phyloP scores from a whole-genome alignment of 2,113 vertebrate genomes.

The Seriola rivoliana region DNA sequence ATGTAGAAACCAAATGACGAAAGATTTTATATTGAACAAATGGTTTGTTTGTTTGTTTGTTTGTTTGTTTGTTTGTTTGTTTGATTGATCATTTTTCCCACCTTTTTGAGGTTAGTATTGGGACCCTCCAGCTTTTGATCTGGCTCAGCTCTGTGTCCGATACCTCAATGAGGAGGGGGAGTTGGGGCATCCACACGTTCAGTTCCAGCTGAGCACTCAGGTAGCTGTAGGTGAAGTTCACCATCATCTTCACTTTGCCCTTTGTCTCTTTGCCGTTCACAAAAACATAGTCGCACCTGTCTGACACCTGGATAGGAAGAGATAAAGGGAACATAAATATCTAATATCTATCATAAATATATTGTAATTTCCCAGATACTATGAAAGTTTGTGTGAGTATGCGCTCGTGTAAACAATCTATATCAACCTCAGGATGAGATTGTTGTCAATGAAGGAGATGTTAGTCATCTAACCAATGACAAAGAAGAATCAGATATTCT shows the following conservation, averaged over 20 bases:
- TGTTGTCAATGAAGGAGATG: conserved; percentile 44
- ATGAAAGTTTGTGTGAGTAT: conserved; percentile 33
- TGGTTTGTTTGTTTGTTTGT: conserved; percentile 12
- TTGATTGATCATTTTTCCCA: conserved; percentile 70
- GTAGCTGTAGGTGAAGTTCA: conserved; percentile 96
- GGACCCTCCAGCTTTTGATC: conserved; percentile 96
- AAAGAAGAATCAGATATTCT: conserved; percentile 68
- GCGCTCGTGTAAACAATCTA: conserved; percentile 44
- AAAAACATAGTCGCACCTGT: conserved; percentile 94
- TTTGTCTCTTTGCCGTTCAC: conserved; percentile 95
- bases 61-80: conserved; percentile 31
- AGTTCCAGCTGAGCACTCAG: conserved; percentile 90
- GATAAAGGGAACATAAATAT: neutral
- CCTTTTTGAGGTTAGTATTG: conserved; percentile 91
- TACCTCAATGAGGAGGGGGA: conserved; percentile 93
- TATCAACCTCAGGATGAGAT: conserved; percentile 42
- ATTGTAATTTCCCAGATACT: conserved; percentile 39
- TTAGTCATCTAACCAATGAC: conserved; percentile 56
- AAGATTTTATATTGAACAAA: conserved; percentile 11
- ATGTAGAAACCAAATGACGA: conserved; percentile 5
- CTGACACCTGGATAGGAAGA: conserved; percentile 89
- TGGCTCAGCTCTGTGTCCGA: conserved; percentile 94
- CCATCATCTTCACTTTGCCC: conserved; percentile 88
- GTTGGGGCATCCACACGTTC: conserved; percentile 92
- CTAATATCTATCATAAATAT: neutral